Conservation (phyloP, 2,797 vertebrate species). For the Tinamus major region DNA sequence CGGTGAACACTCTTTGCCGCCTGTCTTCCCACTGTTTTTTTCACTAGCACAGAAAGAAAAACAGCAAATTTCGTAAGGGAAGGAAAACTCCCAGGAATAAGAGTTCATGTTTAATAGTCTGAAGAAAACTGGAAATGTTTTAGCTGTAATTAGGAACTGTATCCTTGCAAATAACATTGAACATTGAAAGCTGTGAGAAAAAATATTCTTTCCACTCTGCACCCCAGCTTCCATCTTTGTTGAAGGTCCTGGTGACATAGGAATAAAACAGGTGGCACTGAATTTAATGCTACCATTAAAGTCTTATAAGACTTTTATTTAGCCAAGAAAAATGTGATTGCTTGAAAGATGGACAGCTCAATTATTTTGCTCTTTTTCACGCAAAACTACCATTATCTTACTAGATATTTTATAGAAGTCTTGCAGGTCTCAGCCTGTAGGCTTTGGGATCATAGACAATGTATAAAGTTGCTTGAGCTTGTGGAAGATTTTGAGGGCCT, state of each 20-base stretch:
- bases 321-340: slow-evolving; percentile 1
- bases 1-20: accelerated
- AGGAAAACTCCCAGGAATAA: neutral
- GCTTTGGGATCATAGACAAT: slow-evolving; percentile 8
- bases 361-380: neutral
- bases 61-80: neutral
- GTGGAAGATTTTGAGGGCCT: slow-evolving; percentile 58
- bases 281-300: neutral
- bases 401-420: neutral
- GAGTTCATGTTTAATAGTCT: neutral
- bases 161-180: neutral
- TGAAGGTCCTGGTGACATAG: neutral
- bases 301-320: neutral
- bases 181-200: neutral
- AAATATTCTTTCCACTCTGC: neutral
- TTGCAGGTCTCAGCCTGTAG: neutral
- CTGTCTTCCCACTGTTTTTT: neutral
- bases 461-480: slow-evolving; percentile 60
- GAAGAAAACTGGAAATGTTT: slow-evolving; percentile 14
- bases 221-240: neutral
- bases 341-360: neutral
- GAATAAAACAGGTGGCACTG: neutral
- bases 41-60: neutral
- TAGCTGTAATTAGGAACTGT: neutral
- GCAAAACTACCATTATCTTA: neutral